Base-by-base conservation (phyloP, 1,140 invertebrate genomes). In the Choristoneura fumiferana region DNA sequence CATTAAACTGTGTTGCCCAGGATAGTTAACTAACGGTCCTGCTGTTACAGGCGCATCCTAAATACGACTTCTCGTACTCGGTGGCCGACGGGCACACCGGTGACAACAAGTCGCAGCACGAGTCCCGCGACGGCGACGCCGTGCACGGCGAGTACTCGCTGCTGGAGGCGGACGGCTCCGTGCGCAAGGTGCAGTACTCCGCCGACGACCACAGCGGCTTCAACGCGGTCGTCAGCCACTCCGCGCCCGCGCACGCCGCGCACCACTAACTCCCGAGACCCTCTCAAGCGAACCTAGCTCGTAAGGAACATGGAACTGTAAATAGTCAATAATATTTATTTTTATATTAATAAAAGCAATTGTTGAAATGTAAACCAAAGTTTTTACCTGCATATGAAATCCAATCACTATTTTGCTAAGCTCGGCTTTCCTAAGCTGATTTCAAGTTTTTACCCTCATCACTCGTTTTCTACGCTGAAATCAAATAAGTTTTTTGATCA, bases 131-230 rank as follows among this genome's bases (percentile, higher is more conserved):
- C 58, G 90, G 90, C 37, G 91, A 92, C 61, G 78, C 81, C 38
- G 91, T 92, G 10, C 77, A 90, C 40, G 91, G 91, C 33, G 71
- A 76, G 22, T 91, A 91, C 66, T 87, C 84, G 55, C 67, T 91
- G 10, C 65, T 91, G 55, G 90, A 92, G 66, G 81, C 91, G 8
- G 91, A 94, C 75, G 93, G 93, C 22, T 92, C 90, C 63, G 77
- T 89, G 43, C 90, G 93, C 43, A 91, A 91, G 53, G 93, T 94
- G 12, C 90, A 93, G 22, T 94, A 94, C 82, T 92, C 91, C 10
- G 92, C 93, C 15, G 93, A 93, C 68, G 89, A 91, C 5, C 87
- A 93, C 68, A 91, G 86, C 65, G 93, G 93, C 18, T 93, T 93
- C 76, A 91, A 93, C 77, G 93, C 93, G 1, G 84, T 92, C 15